phyloP scores from a whole-genome alignment of 2,797 vertebrate genomes.

The Cyprinodon diabolis region DNA sequence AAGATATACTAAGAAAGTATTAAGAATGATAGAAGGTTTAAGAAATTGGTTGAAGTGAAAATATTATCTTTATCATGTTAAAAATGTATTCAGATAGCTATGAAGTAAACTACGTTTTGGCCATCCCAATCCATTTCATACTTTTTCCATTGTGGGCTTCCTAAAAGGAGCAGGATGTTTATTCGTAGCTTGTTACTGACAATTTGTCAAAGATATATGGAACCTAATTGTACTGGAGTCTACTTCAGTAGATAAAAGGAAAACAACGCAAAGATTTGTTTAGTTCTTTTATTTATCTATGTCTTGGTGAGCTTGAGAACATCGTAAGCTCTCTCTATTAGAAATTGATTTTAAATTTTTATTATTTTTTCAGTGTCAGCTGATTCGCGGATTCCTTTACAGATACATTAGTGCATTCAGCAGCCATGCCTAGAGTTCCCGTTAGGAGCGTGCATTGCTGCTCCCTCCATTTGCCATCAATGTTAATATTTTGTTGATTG shows the following conservation, averaged over 20 bases:
- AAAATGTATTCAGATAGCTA: neutral
- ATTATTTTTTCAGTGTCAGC: neutral
- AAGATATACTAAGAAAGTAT: neutral
- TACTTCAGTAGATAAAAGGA: neutral
- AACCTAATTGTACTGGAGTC: neutral
- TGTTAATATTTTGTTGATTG: no score
- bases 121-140: neutral
- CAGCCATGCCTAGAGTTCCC: no score
- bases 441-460: no score
- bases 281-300: neutral
- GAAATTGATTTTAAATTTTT: no score
- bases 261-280: neutral
- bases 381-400: no score
- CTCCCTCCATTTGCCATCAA: no score
- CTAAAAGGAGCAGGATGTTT: neutral
- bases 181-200: neutral
- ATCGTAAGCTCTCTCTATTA: no score
- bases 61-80: neutral
- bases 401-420: no score
- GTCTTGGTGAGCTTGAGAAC: no score
- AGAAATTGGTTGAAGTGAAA: no score
- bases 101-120: neutral
- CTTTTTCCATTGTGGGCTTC: neutral
- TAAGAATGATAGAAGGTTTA: neutral
- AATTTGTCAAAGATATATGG: neutral